These are phyloP conservation scores for Xiphophorus couchianus DNA, from an alignment of 2,113 vertebrate species.

Conservation along the genomic window DNA sequence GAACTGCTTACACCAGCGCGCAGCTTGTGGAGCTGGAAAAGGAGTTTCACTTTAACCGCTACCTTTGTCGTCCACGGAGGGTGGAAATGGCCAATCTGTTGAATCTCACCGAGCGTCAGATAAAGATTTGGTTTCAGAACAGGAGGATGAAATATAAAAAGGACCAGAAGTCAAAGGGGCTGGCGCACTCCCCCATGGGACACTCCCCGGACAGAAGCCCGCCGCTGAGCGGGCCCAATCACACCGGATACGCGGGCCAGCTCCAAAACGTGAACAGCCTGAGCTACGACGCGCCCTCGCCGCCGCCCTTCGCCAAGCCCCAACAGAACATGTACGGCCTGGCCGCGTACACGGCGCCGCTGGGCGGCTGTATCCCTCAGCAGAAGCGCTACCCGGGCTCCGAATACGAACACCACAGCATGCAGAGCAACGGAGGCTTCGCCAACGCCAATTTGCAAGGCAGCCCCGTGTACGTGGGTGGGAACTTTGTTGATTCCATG, in stretches of 20 bases:
- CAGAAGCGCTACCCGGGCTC: constrained; percentile 96
- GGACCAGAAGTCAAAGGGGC: constrained; percentile 99
- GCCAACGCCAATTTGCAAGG: constrained; percentile 95
- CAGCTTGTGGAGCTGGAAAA: constrained; percentile 98
- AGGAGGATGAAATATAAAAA: constrained; percentile 99
- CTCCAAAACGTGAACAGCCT: constrained; percentile 90
- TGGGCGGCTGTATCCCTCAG: constrained; percentile 96
- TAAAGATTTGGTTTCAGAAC: constrained; percentile 99
- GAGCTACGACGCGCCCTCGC: constrained; percentile 95
- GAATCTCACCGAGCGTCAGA: constrained; percentile 97
- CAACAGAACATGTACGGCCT: constrained; percentile 99
- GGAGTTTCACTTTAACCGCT: constrained; percentile 99
- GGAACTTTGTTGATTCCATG: constrained; percentile 99
- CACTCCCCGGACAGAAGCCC: constrained; percentile 98
- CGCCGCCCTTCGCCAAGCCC: constrained; percentile 95
- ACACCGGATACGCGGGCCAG: constrained; percentile 94
- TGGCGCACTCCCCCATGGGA: constrained; percentile 95
- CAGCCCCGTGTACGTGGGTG: constrained; percentile 97
- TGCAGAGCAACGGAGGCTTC: constrained; percentile 94
- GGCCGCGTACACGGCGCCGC: constrained; percentile 97
- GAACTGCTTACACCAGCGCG: constrained; percentile 96
- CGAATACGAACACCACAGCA: constrained; percentile 95
- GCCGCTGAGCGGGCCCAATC: constrained; percentile 89
- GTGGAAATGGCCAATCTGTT: constrained; percentile 99
- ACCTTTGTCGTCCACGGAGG: constrained; percentile 93